Evolutionary conservation across 2,888 invertebrate species (phyloP).

Genomic region (Eupithecia exiguata): DNA sequence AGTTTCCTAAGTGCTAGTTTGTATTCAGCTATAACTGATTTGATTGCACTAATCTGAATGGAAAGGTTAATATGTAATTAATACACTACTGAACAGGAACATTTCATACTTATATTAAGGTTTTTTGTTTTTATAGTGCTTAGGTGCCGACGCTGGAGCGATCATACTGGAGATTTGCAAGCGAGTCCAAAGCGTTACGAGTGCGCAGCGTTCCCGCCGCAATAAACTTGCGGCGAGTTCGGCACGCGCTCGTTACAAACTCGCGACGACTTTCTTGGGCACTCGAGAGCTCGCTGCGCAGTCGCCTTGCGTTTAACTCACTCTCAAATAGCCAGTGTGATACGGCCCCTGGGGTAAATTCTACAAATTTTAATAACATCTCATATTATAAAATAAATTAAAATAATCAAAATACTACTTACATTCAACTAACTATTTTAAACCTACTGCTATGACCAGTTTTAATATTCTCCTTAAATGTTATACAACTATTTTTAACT

Average conservation of each 20-base stretch:
- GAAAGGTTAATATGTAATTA: conserved; percentile 45
- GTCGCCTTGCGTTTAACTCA: background rate
- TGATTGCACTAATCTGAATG: conserved; percentile 62
- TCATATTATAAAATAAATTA: background rate
- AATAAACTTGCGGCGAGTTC: background rate
- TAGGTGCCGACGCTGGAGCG: background rate
- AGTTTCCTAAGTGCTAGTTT: conserved; percentile 67
- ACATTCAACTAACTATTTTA: conserved; percentile 5
- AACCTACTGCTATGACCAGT: background rate
- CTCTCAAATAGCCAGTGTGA: background rate
- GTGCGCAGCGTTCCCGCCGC: background rate
- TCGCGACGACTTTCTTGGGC: too few relatives aligned
- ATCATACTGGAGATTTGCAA: background rate
- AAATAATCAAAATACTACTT: conserved; percentile 12
- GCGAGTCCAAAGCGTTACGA: background rate
- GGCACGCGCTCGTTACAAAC: too few relatives aligned
- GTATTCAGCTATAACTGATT: conserved; percentile 62
- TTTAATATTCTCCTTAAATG: background rate
- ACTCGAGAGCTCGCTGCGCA: too few relatives aligned
- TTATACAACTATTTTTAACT: background rate
- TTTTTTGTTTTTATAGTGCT: background rate
- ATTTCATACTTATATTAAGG: conserved; percentile 15
- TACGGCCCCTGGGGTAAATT: background rate
- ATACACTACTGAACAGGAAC: conserved; percentile 25
- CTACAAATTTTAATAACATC: background rate